A percentile compares a stretch with the other conserved stretches of the same genome.
phyloP scores from a whole-genome alignment of 2,113 vertebrate species.

The Sander lucioperca region DNA sequence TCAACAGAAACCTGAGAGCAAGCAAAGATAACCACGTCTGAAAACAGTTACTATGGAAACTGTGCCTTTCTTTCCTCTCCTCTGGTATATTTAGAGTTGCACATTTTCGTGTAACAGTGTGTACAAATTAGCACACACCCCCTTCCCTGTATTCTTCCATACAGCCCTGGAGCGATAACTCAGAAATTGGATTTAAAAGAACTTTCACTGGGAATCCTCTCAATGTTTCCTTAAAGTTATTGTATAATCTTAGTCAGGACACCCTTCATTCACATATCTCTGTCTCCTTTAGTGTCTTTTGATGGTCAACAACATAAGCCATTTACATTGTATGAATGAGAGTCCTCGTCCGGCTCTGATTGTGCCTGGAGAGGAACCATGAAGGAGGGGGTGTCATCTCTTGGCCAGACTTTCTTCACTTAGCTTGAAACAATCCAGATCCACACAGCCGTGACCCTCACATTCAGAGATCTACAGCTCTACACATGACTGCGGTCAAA shows the following conservation, averaged over 20 bases:
- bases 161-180: slow-evolving; percentile 4
- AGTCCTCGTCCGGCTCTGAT: slow-evolving; percentile 34
- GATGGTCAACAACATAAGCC: background rate
- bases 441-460: slow-evolving; percentile 26
- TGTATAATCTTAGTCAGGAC: background rate
- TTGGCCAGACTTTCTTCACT: slow-evolving; percentile 53
- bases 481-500: slow-evolving; percentile 28
- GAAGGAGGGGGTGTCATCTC: slow-evolving; percentile 31
- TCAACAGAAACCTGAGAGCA: slow-evolving; percentile 43
- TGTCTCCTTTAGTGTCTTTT: background rate
- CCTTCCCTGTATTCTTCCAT: slow-evolving; percentile 14
- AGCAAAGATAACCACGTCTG: slow-evolving; percentile 58
- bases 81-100: slow-evolving; percentile 63
- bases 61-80: slow-evolving; percentile 63
- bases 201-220: slow-evolving; percentile 1
- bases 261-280: background rate
- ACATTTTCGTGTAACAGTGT: slow-evolving; percentile 71
- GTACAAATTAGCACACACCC: slow-evolving; percentile 66
- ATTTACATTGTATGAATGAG: slow-evolving; percentile 53
- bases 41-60: slow-evolving; percentile 85
- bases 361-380: slow-evolving; percentile 12
- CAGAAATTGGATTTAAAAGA: background rate
- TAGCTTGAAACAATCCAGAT: slow-evolving; percentile 68
- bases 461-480: slow-evolving; percentile 25
- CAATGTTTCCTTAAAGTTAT: background rate